phyloP scores from a whole-genome alignment of 2,797 vertebrate genomes.

The Epinephelus coioides region DNA sequence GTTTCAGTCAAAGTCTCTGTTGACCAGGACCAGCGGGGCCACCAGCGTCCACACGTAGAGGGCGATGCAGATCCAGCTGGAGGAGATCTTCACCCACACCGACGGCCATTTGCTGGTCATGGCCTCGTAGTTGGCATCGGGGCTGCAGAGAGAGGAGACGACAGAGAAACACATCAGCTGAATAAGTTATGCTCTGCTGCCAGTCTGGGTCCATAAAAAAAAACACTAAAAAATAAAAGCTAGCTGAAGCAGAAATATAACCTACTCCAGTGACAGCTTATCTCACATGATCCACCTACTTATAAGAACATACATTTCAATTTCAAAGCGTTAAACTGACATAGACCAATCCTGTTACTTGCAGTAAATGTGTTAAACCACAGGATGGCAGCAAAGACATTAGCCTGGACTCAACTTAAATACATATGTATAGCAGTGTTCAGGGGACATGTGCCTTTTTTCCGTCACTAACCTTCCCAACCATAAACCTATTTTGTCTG shows the following conservation, averaged over 20 bases:
- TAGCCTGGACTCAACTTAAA: no score
- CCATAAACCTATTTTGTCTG: no score
- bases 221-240: no score
- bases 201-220: background rate
- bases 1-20: constrained; percentile 95
- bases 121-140: constrained; percentile 89
- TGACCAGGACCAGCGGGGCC: constrained; percentile 95
- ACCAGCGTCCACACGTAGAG: constrained; percentile 98
- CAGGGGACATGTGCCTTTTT: no score
- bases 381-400: background rate
- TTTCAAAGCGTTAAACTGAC: no score
- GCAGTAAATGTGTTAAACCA: background rate
- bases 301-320: no score
- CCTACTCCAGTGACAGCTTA: no score
- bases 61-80: constrained; percentile 97
- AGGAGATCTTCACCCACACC: constrained; percentile 98
- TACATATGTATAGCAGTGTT: no score
- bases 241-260: no score
- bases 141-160: constrained; percentile 79
- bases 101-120: constrained; percentile 98
- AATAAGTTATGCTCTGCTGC: background rate
- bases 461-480: no score
- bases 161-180: background rate
- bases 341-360: no score
- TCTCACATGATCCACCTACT: no score